phyloP scores from a whole-genome alignment of 2,888 invertebrate species.

The Pollenia angustigena region DNA sequence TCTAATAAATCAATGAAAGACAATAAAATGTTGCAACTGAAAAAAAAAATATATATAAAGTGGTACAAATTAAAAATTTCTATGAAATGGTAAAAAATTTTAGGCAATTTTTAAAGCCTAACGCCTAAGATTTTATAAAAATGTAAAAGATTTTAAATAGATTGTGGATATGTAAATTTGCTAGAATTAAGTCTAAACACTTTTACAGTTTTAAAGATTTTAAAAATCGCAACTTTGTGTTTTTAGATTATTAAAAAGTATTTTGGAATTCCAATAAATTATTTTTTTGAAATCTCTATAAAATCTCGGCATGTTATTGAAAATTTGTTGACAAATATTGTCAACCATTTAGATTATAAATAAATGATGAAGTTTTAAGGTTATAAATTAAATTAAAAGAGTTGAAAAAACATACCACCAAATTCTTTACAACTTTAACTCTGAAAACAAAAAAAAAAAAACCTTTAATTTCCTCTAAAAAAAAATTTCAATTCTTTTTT shows the following conservation, averaged over 20 bases:
- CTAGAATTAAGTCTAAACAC: too few relatives aligned
- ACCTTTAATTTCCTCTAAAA: slow-evolving; percentile 46
- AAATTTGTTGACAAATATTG: slow-evolving; percentile 38
- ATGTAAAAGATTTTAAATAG: too few relatives aligned
- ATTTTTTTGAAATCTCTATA: slow-evolving; percentile 16
- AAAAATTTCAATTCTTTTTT: slow-evolving; percentile 8
- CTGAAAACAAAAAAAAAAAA: slow-evolving; percentile 42
- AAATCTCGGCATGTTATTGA: background rate
- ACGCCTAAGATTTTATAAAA: too few relatives aligned
- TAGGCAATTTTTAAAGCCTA: too few relatives aligned
- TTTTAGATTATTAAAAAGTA: background rate
- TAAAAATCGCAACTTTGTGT: too few relatives aligned
- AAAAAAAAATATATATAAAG: too few relatives aligned
- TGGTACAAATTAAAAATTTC: too few relatives aligned
- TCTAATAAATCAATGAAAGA: background rate
- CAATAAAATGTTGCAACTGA: background rate
- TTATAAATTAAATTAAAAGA: slow-evolving; percentile 20
- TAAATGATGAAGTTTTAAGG: slow-evolving; percentile 32
- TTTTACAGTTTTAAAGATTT: too few relatives aligned
- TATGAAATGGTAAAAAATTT: too few relatives aligned
- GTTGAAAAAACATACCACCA: background rate
- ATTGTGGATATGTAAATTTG: too few relatives aligned
- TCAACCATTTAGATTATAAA: slow-evolving; percentile 43
- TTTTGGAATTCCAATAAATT: slow-evolving; percentile 4
- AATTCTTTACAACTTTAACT: background rate